Evolutionary conservation across 37 sponge, comb jelly and placozoan genomes (phyloP), one percentile per base, ranked within the genome.

Genomic region (Halichondria panicea): DNA sequence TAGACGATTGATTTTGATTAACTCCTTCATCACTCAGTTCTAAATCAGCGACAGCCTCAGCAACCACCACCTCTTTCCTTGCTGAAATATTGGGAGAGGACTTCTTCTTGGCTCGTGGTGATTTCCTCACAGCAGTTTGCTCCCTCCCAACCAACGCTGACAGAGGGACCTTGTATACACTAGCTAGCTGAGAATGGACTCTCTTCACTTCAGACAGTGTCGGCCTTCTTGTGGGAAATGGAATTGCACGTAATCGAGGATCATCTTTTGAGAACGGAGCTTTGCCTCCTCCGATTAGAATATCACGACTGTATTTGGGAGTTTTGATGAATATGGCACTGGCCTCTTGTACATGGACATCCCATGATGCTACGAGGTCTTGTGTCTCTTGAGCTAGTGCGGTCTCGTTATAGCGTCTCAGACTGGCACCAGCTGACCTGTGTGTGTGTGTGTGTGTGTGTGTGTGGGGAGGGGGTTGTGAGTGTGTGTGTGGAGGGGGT

Each of bases 171-270:
- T 39, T 13, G 55, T 78, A 85, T 11, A 91, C 3, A 19, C 77
- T 72, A 32, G 84, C 71, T 55, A 95, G 71, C 40, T 36, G 62
- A 6, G 53, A 32, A 34, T 89, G 84, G 4, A 91, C 90, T 4
- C 87, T 44, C 52, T 81, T 68, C 21, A 88, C 89, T 71, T 97
- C 94, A 1, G 76, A 89, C 19, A 97, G 66, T 22, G 97, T 97
- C 7, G 97, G 97, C 31, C 97, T 63, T 24, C 89, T 59, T 1
- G 94, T 93, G 21, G 76, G 53, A 46, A 97, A 88, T 0, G 97
- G 97, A 35, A 97, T 80, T 0, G 73, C 44, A 8, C 91, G 66
- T 33, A 97, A 19, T 19, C 89, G 81, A 19, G 75, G 76, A 38
- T 93, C 90, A 64, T 44, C 64, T 35, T 50, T 48, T 5, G 56